Base-by-base conservation (phyloP, 2,888 invertebrate species). In the Acanthopleura granulata region DNA sequence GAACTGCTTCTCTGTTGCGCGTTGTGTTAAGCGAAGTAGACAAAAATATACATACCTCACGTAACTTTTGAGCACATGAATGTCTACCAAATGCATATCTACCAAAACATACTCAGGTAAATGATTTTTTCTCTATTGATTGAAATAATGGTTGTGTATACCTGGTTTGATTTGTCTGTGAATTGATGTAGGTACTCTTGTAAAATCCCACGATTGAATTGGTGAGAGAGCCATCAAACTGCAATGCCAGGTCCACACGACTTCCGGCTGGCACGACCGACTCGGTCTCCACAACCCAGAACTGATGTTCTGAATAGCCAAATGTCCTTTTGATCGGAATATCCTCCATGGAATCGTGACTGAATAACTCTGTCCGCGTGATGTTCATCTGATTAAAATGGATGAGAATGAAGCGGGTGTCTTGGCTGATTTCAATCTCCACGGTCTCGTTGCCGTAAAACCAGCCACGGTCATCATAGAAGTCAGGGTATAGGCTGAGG, bases 181-280 rank as follows among this genome's bases (percentile, higher is more conserved):
- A 84, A 72, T 89, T 86, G 16, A 84, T 77, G 79, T 95, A 94
- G 11, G 91, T 92, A 77, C 95, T 95, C 80, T 93, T 93, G 88
- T 95, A 95, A 75, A 95, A 92, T 6, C 95, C 95, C 75, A 94
- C 93, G 84, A 95, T 94, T 80, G 93, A 93, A 78, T 93, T 92
- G 40, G 92, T 93, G 87, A 95, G 91, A 78, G 92, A 92, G 0
- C 95, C 95, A 78, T 91, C 90, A 85, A 94, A 95, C 57, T 93
- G 90, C 69, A 95, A 92, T 62, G 90, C 86, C 18, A 95, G 87
- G 18, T 90, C 71, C 25, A 86, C 83, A 15, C 72, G 77, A 0
- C 76, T 76, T 3, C 83, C 88, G 0, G 81, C 82, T 4, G 61
- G 57, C 3, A 91, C 77, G 12, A 78, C 77, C 0, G 81, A 74